Conservation (phyloP, 2,888 invertebrate species). For the Venusia cambrica region DNA sequence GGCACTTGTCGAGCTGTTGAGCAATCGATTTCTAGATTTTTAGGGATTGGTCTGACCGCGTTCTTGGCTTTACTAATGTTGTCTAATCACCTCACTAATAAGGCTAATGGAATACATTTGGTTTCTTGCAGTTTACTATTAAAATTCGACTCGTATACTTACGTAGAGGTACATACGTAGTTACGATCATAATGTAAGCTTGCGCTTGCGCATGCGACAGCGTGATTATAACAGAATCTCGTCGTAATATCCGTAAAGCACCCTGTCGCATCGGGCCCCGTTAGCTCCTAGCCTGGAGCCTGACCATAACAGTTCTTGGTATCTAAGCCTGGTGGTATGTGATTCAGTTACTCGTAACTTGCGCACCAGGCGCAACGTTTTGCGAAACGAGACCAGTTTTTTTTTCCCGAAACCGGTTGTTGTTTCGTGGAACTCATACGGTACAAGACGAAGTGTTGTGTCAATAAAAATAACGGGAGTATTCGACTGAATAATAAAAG, state of each 20-base stretch:
- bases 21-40: slow-evolving; percentile 28
- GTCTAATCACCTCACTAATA: slow-evolving; percentile 16
- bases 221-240: slow-evolving; percentile 8
- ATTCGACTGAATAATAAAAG: slow-evolving; percentile 15
- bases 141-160: too few species aligned
- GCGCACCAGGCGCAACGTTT: slow-evolving; percentile 35
- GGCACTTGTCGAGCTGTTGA: slow-evolving; percentile 30
- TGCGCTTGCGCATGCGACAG: slow-evolving; percentile 4
- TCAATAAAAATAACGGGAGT: slow-evolving; percentile 26
- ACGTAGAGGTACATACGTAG: too few species aligned
- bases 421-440: slow-evolving; percentile 23
- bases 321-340: slow-evolving; percentile 38
- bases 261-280: slow-evolving; percentile 36
- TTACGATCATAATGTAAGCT: neutral
- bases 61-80: slow-evolving; percentile 16
- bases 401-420: slow-evolving; percentile 23
- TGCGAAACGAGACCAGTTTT: slow-evolving; percentile 23
- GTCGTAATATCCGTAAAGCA: slow-evolving; percentile 12
- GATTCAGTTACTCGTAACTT: slow-evolving; percentile 32
- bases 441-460: slow-evolving; percentile 26
- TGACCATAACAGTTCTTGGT: slow-evolving; percentile 46
- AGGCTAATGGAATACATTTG: slow-evolving; percentile 10
- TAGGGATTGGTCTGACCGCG: slow-evolving; percentile 26
- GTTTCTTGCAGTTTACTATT: neutral
- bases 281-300: slow-evolving; percentile 45